These are phyloP conservation scores for Chiloscyllium plagiosum DNA, from an alignment of 2,113 vertebrate species.

Conservation along the genomic window DNA sequence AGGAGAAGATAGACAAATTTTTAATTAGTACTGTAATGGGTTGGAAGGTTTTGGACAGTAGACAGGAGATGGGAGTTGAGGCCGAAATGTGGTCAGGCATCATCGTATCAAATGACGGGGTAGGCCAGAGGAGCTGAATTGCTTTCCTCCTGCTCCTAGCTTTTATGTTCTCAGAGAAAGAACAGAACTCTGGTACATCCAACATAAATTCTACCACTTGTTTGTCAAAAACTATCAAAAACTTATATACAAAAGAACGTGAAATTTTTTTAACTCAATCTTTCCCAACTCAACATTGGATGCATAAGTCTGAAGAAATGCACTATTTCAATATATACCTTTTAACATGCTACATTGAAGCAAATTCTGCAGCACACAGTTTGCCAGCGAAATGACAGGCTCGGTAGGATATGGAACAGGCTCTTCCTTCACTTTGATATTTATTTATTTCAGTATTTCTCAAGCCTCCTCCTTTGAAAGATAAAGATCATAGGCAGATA, in stretches of 20 bases:
- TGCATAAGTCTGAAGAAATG: not conserved
- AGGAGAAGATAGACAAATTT: no score
- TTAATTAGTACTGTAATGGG: no score
- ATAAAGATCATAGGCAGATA: not conserved
- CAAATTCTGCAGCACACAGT: not conserved
- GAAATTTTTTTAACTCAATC: not conserved
- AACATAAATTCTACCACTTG: not conserved
- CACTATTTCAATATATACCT: no score
- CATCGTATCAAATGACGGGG: no score
- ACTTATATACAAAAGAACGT: not conserved
- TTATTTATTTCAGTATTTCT: slow-evolving; percentile 2
- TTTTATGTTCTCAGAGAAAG: not conserved
- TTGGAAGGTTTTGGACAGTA: no score
- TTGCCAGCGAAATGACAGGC: not conserved
- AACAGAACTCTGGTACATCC: not conserved
- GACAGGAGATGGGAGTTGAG: no score
- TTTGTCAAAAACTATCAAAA: not conserved
- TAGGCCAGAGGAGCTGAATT: no score
- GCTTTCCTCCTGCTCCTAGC: no score
- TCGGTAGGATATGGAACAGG: not conserved
- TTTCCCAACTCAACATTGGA: not conserved
- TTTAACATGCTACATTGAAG: not conserved
- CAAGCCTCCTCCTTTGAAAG: not conserved
- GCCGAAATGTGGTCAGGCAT: no score
- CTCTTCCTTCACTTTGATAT: slow-evolving; percentile 25